Evolutionary conservation across 2,888 invertebrate genomes (phyloP).

Genomic region (Rhaphigaster nebulosa): DNA sequence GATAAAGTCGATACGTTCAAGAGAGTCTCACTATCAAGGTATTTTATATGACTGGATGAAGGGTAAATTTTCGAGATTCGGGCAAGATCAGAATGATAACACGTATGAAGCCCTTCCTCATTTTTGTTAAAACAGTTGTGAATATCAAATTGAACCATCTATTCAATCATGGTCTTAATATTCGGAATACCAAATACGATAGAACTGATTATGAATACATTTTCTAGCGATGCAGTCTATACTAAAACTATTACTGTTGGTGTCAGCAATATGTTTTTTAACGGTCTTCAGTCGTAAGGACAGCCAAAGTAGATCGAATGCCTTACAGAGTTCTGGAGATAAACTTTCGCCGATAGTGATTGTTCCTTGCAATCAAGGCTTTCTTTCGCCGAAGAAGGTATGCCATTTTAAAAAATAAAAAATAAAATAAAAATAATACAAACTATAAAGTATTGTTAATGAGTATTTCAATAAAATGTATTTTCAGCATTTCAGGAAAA

Average conservation of each 20-base stretch:
- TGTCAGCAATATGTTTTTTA: not conserved
- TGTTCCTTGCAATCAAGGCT: not conserved
- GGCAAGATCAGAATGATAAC: no score
- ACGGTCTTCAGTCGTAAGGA: not conserved
- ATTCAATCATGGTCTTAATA: not conserved
- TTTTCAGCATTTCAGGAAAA: not conserved
- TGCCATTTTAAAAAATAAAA: not conserved
- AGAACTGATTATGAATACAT: not conserved
- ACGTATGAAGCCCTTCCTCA: no score
- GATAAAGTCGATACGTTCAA: no score
- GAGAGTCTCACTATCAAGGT: no score
- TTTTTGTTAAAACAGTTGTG: no score
- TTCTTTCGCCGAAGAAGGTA: not conserved
- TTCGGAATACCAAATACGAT: not conserved
- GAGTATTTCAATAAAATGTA: not conserved
- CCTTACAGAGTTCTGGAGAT: not conserved
- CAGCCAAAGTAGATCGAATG: not conserved
- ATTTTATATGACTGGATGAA: no score
- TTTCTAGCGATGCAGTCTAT: not conserved
- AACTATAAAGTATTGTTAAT: not conserved
- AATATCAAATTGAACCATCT: no score
- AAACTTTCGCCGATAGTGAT: not conserved
- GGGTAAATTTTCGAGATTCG: no score
- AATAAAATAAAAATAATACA: not conserved
- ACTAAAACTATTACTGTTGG: not conserved